A percentile compares a stretch with the other conserved stretches of the same genome.
Evolutionary conservation across 2,113 vertebrate genomes (phyloP).

Genomic region (Pygathrix nemaeus): DNA sequence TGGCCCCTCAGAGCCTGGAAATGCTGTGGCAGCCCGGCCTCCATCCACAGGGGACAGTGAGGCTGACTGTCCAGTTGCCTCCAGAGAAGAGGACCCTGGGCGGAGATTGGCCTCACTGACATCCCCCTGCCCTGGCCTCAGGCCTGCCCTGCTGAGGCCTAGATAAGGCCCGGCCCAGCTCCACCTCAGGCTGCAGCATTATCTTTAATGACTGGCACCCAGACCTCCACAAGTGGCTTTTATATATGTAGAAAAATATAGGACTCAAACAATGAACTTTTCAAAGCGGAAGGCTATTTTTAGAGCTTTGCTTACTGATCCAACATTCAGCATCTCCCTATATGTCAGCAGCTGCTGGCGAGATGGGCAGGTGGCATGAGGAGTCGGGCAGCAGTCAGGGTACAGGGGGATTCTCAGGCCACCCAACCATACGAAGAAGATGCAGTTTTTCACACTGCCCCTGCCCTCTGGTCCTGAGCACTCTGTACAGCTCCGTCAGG

Average conservation of each 20-base stretch:
- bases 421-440: not conserved
- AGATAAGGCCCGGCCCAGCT: not conserved
- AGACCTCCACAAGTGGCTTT: not conserved
- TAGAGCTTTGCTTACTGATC: not conserved
- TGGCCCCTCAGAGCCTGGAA: not conserved
- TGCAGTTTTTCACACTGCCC: not conserved
- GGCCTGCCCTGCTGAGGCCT: not conserved
- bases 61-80: not conserved
- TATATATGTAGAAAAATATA: constrained; percentile 31
- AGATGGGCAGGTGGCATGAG: not conserved
- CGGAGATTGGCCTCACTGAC: not conserved
- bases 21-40: not conserved
- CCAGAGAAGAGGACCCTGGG: fast-evolving
- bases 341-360: not conserved
- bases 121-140: not conserved
- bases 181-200: not conserved
- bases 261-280: not conserved
- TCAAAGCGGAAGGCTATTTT: constrained; percentile 25
- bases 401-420: not conserved
- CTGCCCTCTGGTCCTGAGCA: not conserved
- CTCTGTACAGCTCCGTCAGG: not conserved
- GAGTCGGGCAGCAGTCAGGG: not conserved
- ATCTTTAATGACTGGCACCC: constrained; percentile 7
- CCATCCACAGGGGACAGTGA: not conserved
- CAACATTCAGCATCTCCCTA: not conserved